Conservation (phyloP, 2,888 invertebrate species). For the Mesorhabditis spiculigera region DNA sequence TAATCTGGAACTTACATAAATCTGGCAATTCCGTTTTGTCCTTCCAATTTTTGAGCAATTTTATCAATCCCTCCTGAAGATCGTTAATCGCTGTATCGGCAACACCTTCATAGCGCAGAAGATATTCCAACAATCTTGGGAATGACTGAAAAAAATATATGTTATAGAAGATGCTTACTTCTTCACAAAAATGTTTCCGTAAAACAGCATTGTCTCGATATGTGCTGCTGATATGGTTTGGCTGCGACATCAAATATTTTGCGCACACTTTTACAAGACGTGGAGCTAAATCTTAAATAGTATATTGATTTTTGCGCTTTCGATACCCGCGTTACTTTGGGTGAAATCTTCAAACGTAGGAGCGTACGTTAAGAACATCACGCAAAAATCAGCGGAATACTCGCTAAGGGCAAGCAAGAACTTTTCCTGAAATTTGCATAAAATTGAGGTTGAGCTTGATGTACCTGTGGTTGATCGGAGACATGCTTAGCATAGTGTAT, state of each 20-base stretch:
- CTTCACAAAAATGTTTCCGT: background rate
- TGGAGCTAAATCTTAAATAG: background rate
- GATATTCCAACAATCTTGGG: background rate
- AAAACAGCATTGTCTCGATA: background rate
- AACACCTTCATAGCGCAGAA: background rate
- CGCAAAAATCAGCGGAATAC: constrained; percentile 1
- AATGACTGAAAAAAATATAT: background rate
- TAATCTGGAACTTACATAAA: background rate
- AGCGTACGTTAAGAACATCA: background rate
- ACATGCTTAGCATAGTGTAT: too few relatives aligned
- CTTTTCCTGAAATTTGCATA: too few relatives aligned
- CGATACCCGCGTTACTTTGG: too few relatives aligned
- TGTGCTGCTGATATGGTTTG: background rate
- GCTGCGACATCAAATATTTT: background rate
- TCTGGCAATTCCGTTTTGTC: background rate
- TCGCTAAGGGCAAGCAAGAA: background rate
- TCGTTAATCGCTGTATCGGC: background rate
- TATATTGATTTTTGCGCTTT: too few relatives aligned
- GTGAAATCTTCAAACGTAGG: background rate
- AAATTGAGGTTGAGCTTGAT: too few relatives aligned
- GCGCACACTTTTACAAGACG: background rate
- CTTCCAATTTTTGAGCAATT: background rate
- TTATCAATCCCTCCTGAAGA: background rate
- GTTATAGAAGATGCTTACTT: background rate
- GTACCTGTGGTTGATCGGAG: too few relatives aligned